Base-by-base conservation (phyloP, 1,140 invertebrate genomes). In the Yoshiicerus persimilis region DNA sequence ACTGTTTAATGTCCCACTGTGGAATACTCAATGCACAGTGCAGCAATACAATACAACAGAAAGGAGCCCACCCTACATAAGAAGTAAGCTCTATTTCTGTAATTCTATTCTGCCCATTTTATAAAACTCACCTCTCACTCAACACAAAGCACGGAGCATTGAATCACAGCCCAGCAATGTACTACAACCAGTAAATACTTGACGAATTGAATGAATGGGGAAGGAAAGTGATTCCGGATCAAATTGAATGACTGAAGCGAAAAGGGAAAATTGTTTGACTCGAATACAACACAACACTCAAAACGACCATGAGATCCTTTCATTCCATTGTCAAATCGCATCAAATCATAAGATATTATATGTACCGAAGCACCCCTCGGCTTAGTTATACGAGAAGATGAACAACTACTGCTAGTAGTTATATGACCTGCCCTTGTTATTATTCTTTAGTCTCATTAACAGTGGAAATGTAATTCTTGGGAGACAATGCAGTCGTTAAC, bases 211-310 rank as follows among this genome's bases (percentile, higher is more conserved):
- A 80, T 70, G 64, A 27, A 70, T 10, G 64, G 64, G 64, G 27
- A 70, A 70, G 27, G 64, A 25, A 70, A 70, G 9, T 25, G 25
- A 30, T 70, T 70, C 27, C 23, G 27, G 64, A 70, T 38, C 16
- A 80, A 36, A 36, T 38, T 38, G 75, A 80, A 80, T 80, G 75
- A 80, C 23, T 41, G 39, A 47, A 84, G 38, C 47, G 83, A 47
- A 47, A 84, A 84, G 83, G 39, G 83, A 84, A 84, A 84, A 47
- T 41, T 84, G 39, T 84, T 84, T 84, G 38, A 62, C 47, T 80
- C 32, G 47, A 38, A 80, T 34, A 80, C 75, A 80, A 66, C 62
- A 23, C 9, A 66, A 38, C 75, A 80, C 32, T 80, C 34, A 34
- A 36, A 80, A 80, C 32, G 75, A 80, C 25, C 25, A 70, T n/a